Evolutionary conservation across 2,113 vertebrate genomes (phyloP), one percentile per base, ranked within the genome.

Genomic region (Harpagus bidentatus): DNA sequence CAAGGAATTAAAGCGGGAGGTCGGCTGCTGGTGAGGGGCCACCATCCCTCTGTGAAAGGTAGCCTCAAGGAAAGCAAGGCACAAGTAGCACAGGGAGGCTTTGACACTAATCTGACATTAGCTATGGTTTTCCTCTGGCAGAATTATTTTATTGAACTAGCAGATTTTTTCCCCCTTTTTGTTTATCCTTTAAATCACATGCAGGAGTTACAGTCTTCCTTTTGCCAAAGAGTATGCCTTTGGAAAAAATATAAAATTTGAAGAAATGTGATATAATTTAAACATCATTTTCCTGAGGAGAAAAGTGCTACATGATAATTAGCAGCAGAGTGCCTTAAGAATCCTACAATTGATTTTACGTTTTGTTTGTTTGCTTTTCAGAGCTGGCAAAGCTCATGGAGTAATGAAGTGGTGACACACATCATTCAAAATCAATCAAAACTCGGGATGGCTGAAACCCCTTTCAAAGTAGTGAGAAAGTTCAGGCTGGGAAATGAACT

Each of bases 121-220:
- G 73, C 36, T 95, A 61, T 47, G 65, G 32, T 78, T 93, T 95
- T 88, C 40, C 47, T 76, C 69, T 86, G 83, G 52, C 47, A 79
- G 56, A 92, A 78, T 67, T 66, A 71, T 83, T 81, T 66, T 78
- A 86, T 38, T 92, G 74, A 86, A 59, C 17, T 36, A 77, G 69
- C 32, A 80, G 13, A 55, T 34, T 77, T 72, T 40, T 47, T 11
- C 45, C 6, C 4, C 7, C 6, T 8, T 0, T 83, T 71, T 81
- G 50, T 86, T 95, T 86, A 82, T 95, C 56, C 61, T 86, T 93
- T 91, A 86, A 93, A 76, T 93, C 38, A 42, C 16, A 76, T 56
- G 45, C 52, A 88, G 72, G 23, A 91, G 50, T 71, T 76, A n/a
- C 1, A 86, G 15, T 22, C 34, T 65, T 80, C 36, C 65, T 90